These are phyloP conservation scores for Syritta pipiens DNA, from an alignment of 2,888 invertebrate species.

Conservation along the genomic window DNA sequence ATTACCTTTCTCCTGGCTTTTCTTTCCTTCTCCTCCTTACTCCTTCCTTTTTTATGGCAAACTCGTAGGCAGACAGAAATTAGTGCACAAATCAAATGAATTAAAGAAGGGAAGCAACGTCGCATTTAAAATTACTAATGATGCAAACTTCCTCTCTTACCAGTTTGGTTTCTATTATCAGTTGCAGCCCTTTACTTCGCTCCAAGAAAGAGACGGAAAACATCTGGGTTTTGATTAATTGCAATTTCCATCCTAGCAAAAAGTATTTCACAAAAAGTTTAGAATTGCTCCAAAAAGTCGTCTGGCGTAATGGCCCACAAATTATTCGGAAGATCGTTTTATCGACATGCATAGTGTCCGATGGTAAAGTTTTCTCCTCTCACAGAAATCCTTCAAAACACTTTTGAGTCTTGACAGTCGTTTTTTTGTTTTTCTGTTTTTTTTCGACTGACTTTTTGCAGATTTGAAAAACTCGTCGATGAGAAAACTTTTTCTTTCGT, in stretches of 20 bases:
- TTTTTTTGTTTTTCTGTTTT: background rate
- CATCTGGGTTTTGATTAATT: constrained; percentile 66
- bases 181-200: constrained; percentile 39
- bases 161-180: constrained; percentile 53
- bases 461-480: constrained; percentile 29
- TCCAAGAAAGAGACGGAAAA: constrained; percentile 16
- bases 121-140: constrained; percentile 68
- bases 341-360: constrained; percentile 58
- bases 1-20: constrained; percentile 52
- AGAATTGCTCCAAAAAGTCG: constrained; percentile 33
- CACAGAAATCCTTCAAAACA: constrained; percentile 30
- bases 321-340: constrained; percentile 58
- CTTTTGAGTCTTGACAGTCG: constrained; percentile 32
- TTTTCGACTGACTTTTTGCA: background rate
- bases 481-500: constrained; percentile 45
- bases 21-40: background rate
- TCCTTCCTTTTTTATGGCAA: constrained; percentile 50
- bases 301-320: constrained; percentile 52
- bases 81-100: constrained; percentile 67
- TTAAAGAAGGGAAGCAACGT: constrained; percentile 42
- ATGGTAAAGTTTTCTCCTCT: constrained; percentile 26
- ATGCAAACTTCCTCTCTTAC: constrained; percentile 56
- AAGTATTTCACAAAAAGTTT: constrained; percentile 61
- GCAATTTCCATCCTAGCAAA: constrained; percentile 47
- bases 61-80: constrained; percentile 63